Evolutionary conservation across 2,888 invertebrate genomes (phyloP), one percentile per base, ranked within the genome.

Genomic region (Eugnorisma glareosa): DNA sequence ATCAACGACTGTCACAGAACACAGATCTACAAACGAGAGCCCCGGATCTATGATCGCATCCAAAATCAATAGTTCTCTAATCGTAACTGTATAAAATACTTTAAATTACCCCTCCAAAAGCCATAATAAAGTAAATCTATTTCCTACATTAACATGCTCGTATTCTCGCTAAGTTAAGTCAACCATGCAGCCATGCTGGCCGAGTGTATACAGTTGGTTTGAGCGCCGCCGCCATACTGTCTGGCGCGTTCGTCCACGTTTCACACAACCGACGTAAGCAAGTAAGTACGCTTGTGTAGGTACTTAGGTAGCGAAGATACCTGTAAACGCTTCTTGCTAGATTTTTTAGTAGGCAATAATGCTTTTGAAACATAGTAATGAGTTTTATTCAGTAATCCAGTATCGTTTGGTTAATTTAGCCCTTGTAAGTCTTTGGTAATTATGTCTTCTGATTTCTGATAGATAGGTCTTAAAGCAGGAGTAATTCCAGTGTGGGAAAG

Each of bases 211-310:
- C 83, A 85, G 83, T 54, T 82, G 83, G 77, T 18, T 64, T 40
- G 68, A 61, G 59, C 71, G 48, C 6, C 45, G 86, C 59, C 85
- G 85, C 86, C 85, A 81, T 40, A 74, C 86, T 18, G 85, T 85
- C 85, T 85, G 74, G 73, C 73, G 68, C 48, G 66, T 4, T 57
- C 75, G 67, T 10, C 57, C 68, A 54, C 69, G 80, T 57, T 74
- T 45, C 51, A 51, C 35, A 66, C 54, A 24, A 7, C n/a, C n/a
- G n/a, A n/a, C 43, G 43, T n/a, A 31, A 0, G 21, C 28, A 43
- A 15, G 40, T 51, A 15, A 8, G 40, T 66, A 43, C 24, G 57
- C 13, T 43, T 71, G 24, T 80, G 77, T 63, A 1, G 18, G 43
- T 35, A 28, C 71, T 80, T 63, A 1, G 18, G 43, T 35, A 28